Evolutionary conservation across 2,888 invertebrate genomes (phyloP).

Genomic region (Megastigmus dorsalis): DNA sequence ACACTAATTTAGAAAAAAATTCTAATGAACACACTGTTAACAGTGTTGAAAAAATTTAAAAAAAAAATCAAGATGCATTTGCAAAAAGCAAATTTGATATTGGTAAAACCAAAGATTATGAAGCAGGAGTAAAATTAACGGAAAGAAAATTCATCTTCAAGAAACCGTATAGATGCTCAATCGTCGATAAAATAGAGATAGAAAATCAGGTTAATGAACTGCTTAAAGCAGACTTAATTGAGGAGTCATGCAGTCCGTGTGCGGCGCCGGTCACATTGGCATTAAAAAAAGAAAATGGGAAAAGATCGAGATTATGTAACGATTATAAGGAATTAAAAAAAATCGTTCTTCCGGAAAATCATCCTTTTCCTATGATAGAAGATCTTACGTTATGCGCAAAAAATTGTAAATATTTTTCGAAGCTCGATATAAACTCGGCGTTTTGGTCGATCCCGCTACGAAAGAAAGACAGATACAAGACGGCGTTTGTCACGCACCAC

Average conservation of each 20-base stretch:
- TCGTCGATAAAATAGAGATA: conserved; percentile 52
- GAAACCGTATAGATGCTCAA: conserved; percentile 54
- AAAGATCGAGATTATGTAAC: conserved; percentile 45
- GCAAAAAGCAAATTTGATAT: conserved; percentile 53
- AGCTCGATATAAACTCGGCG: conserved; percentile 47
- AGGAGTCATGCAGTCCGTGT: conserved; percentile 51
- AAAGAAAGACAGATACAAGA: conserved; percentile 55
- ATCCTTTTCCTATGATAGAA: conserved; percentile 52
- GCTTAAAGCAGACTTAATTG: conserved; percentile 49
- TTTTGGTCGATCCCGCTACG: too few relatives aligned
- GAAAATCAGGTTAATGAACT: conserved; percentile 51
- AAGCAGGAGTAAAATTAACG: conserved; percentile 50
- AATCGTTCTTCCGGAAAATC: conserved; percentile 48
- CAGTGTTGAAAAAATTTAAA: too few relatives aligned
- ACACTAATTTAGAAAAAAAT: too few relatives aligned
- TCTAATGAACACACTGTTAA: too few relatives aligned
- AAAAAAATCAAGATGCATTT: conserved; percentile 46
- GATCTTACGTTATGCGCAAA: conserved; percentile 47
- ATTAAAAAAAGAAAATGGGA: conserved; percentile 47
- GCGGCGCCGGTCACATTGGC: conserved; percentile 49
- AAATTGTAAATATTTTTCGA: conserved; percentile 51
- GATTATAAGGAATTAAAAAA: conserved; percentile 50
- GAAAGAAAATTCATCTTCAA: conserved; percentile 54
- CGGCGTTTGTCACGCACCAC: conserved; percentile 54
- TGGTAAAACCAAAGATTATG: conserved; percentile 48